Evolutionary conservation across 2,888 invertebrate genomes (phyloP), one percentile per base, ranked within the genome.

Genomic region (Hoplodrina blanda): DNA sequence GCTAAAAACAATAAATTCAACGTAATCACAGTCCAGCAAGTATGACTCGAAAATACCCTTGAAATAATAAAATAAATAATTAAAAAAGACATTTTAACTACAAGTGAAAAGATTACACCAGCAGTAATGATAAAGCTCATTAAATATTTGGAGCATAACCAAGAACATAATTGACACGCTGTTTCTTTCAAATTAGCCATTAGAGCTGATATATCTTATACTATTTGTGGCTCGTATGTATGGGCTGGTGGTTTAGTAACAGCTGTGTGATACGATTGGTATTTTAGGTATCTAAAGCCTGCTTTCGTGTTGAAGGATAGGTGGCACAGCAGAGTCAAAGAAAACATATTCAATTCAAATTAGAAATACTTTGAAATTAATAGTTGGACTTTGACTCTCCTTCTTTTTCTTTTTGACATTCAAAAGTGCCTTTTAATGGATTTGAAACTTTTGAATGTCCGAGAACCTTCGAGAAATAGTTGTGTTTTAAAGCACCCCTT

Each of bases 101-200:
- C 17, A 1, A 44, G 59, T 66, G 73, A 64, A 62, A 69, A 68
- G 64, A 74, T 69, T 67, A 69, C 41, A 62, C 30, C 37, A 67
- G 57, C 64, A 64, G 72, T 75, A 67, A 81, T 72, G 62, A 77
- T 80, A 78, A 61, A 19, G 46, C 33, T 76, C 62, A 75, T 83
- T 83, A 77, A 63, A 78, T 60, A 61, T 75, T 81, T 82, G 84
- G 81, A 83, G 30, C 52, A 2, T 5, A n/a, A 83, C 81, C 81
- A 82, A 82, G 69, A 77, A 50, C 13, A 65, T 83, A 78, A 78
- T 78, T 83, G 66, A 78, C 67, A 72, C 33, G 59, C 53, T 69
- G 78, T 81, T 79, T 66, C 68, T 80, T 76, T 80, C 69, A 69
- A 73, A 81, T 79, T 80, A 77, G 19, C 54, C 50, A 75, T 76